These are phyloP conservation scores for Urophycis tenuis DNA, from an alignment of 2,797 vertebrate genomes.

Conservation along the genomic window DNA sequence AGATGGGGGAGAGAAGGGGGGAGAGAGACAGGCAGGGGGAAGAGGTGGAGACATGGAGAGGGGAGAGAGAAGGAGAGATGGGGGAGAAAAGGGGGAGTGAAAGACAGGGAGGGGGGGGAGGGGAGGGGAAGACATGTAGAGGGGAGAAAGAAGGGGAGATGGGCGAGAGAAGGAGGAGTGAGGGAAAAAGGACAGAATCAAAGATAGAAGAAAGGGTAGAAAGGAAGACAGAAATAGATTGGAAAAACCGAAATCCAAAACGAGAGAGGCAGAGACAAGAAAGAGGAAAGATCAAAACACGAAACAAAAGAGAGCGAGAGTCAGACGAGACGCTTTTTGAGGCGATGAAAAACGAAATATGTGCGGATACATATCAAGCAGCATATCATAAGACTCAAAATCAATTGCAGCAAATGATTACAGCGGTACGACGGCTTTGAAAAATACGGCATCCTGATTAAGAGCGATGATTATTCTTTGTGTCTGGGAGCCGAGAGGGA, in stretches of 20 bases:
- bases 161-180: background rate
- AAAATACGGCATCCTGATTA: slow-evolving; percentile 5
- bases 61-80: background rate
- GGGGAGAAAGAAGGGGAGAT: background rate
- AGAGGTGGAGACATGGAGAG: background rate
- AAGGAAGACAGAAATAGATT: background rate
- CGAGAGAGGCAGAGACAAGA: background rate
- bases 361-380: background rate
- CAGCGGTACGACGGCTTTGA: background rate
- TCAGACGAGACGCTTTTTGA: background rate
- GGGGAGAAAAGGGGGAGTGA: background rate
- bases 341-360: background rate
- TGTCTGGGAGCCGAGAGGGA: slow-evolving; percentile 10
- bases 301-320: background rate
- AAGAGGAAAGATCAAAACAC: background rate
- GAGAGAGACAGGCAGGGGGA: background rate
- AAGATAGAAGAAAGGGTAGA: background rate
- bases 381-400: background rate
- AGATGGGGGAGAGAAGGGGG: background rate
- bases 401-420: background rate
- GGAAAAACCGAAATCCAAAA: background rate
- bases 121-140: background rate
- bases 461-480: slow-evolving; percentile 19
- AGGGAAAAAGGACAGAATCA: background rate
- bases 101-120: background rate